Conservation (phyloP, 2,888 invertebrate genomes). For the Spisula solida region DNA sequence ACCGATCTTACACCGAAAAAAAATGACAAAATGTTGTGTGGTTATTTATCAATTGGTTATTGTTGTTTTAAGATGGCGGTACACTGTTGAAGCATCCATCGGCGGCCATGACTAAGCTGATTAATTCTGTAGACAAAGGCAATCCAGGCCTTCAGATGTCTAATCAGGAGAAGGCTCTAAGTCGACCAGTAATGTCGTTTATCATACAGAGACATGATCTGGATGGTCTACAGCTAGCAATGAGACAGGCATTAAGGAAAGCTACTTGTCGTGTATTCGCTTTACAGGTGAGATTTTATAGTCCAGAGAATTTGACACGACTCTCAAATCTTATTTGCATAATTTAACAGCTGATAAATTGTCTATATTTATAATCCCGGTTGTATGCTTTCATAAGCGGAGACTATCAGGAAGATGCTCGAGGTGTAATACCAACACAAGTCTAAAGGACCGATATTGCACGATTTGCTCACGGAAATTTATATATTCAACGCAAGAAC, state of each 20-base stretch:
- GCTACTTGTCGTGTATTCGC: slow-evolving; percentile 92
- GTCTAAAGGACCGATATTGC: too few relatives aligned
- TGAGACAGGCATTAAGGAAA: slow-evolving; percentile 94
- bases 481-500: too few relatives aligned
- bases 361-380: too few relatives aligned
- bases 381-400: too few relatives aligned
- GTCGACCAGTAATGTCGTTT: slow-evolving; percentile 95
- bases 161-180: slow-evolving; percentile 88
- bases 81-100: slow-evolving; percentile 96
- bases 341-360: too few relatives aligned
- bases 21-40: too few relatives aligned
- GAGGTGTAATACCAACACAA: too few relatives aligned
- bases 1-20: too few relatives aligned
- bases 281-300: slow-evolving; percentile 91
- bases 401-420: too few relatives aligned
- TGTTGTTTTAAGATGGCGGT: slow-evolving; percentile 90
- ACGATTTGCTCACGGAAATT: too few relatives aligned
- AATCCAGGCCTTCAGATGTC: slow-evolving; percentile 52
- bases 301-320: too few relatives aligned
- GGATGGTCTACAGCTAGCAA: slow-evolving; percentile 93
- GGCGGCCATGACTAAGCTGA: slow-evolving; percentile 93
- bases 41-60: not conserved
- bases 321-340: too few relatives aligned
- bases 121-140: slow-evolving; percentile 86
- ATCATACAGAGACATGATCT: slow-evolving; percentile 93